A percentile compares a stretch with the other conserved stretches of the same genome.
These are phyloP conservation scores for Caenorhabditis virilis DNA, from an alignment of 2,888 invertebrate genomes.

Conservation along the genomic window DNA sequence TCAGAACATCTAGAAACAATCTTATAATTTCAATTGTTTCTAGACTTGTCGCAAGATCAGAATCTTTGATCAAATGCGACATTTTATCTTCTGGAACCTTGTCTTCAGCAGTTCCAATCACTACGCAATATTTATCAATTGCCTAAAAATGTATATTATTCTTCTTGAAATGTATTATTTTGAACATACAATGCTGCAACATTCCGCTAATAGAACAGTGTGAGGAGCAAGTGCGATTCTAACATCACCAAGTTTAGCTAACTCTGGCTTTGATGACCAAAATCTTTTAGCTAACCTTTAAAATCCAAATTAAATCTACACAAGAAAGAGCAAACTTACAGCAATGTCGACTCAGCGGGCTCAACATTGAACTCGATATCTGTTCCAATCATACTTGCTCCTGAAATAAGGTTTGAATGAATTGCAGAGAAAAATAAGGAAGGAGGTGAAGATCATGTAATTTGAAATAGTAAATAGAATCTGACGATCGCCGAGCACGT, in stretches of 20 bases:
- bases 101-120: not conserved
- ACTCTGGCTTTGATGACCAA: not conserved
- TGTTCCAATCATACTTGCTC: too few relatives aligned
- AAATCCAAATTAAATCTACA: not conserved
- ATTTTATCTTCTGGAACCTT: not conserved
- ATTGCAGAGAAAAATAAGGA: too few relatives aligned
- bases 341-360: too few relatives aligned
- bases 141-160: not conserved
- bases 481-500: too few relatives aligned
- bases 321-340: too few relatives aligned
- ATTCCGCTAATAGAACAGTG: not conserved
- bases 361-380: too few relatives aligned
- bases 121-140: not conserved
- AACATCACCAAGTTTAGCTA: not conserved
- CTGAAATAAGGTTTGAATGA: too few relatives aligned
- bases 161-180: not conserved
- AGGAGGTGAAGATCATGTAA: too few relatives aligned
- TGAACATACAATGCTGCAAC: not conserved
- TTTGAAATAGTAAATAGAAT: too few relatives aligned
- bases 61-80: not conserved
- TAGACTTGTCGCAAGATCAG: not conserved
- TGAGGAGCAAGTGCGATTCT: conserved; percentile 1
- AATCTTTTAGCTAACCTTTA: not conserved
- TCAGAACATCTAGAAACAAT: not conserved
- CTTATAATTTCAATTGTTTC: not conserved